Conservation (phyloP, 2,888 invertebrate species). For the Leptura quadrifasciata region DNA sequence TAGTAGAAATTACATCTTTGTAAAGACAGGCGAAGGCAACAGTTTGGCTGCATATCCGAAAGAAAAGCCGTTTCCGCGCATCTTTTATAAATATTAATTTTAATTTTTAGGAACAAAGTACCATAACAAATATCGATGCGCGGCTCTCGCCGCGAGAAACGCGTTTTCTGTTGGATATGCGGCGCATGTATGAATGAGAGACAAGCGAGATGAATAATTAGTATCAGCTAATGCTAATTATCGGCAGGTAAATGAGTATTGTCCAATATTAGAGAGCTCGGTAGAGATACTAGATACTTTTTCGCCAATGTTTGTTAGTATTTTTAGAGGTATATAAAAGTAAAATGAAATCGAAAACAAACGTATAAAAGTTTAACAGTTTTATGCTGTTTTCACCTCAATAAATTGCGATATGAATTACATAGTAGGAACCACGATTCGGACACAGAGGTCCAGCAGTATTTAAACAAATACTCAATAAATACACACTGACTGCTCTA, state of each 20-base stretch:
- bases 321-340: slow-evolving; percentile 60
- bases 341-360: slow-evolving; percentile 59
- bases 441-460: slow-evolving; percentile 67
- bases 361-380: slow-evolving; percentile 63
- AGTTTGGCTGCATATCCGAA: slow-evolving; percentile 11
- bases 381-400: slow-evolving; percentile 58
- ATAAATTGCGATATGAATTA: slow-evolving; percentile 73
- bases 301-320: slow-evolving; percentile 50
- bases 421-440: slow-evolving; percentile 73
- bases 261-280: slow-evolving; percentile 49
- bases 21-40: slow-evolving; percentile 52
- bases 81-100: slow-evolving; percentile 31
- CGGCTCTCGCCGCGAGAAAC: background rate
- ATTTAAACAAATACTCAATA: slow-evolving; percentile 67
- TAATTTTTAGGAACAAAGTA: slow-evolving; percentile 46
- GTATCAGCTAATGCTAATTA: slow-evolving; percentile 21
- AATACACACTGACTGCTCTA: slow-evolving; percentile 72
- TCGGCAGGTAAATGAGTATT: slow-evolving; percentile 52
- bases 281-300: slow-evolving; percentile 45
- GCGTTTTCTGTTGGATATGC: slow-evolving; percentile 19
- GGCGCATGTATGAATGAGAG: slow-evolving; percentile 48
- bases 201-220: slow-evolving; percentile 25
- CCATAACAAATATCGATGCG: slow-evolving; percentile 35
- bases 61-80: slow-evolving; percentile 13
- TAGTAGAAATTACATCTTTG: slow-evolving; percentile 53